phyloP scores from a whole-genome alignment of 1,140 invertebrate species.

The Drosophila sp. region DNA sequence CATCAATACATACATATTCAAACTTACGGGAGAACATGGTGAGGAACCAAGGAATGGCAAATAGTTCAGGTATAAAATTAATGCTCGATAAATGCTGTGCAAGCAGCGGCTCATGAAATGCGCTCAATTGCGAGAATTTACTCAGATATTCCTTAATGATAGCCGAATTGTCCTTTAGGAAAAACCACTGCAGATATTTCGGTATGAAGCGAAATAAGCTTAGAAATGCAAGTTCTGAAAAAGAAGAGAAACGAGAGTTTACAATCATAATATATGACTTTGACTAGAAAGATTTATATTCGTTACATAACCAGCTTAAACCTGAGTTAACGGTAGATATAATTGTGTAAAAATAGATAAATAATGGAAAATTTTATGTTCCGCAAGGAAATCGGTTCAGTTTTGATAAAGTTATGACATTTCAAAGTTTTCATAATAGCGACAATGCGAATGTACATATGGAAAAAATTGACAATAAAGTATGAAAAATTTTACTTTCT shows the following conservation, averaged over 20 bases:
- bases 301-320: too few species aligned
- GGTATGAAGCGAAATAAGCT: slow-evolving; percentile 97
- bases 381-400: too few species aligned
- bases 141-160: slow-evolving; percentile 99
- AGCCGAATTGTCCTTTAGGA: slow-evolving; percentile 98
- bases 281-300: too few species aligned
- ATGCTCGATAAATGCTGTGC: slow-evolving; percentile 96
- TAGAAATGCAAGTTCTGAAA: slow-evolving; percentile 94
- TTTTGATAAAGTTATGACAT: too few species aligned
- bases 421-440: too few species aligned
- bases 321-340: too few species aligned
- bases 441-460: too few species aligned
- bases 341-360: too few species aligned
- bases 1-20: not conserved
- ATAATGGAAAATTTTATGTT: too few species aligned
- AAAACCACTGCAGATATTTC: slow-evolving; percentile 98
- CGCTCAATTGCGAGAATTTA: slow-evolving; percentile 97
- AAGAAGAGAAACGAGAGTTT: not conserved
- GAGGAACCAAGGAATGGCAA: slow-evolving; percentile 99
- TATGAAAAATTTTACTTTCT: too few species aligned
- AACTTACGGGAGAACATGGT: slow-evolving; percentile 99
- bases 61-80: slow-evolving; percentile 98
- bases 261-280: too few species aligned
- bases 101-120: slow-evolving; percentile 97
- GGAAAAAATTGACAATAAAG: too few species aligned